A percentile compares a stretch with the other conserved stretches of the same genome.
Evolutionary conservation across 1,140 invertebrate genomes (phyloP).

Genomic region (Magallana ariakensis): DNA sequence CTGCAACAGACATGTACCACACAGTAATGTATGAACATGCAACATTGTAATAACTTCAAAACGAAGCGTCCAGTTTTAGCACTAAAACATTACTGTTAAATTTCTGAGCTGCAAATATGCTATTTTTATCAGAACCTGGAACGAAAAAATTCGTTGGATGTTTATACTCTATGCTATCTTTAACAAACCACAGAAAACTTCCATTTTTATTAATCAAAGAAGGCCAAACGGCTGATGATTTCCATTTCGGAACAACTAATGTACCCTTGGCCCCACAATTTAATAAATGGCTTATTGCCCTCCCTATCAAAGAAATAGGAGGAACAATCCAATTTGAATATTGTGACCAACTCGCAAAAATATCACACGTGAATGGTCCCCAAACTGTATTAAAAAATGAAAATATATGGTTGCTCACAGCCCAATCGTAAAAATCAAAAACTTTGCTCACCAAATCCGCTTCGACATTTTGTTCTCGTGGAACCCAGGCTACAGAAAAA

Average conservation of each 20-base stretch:
- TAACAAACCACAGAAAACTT: constrained; percentile 10
- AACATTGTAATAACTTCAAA: not conserved
- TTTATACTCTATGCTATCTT: not conserved
- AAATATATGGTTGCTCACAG: not conserved
- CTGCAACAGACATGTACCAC: no score
- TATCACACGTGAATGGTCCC: not conserved
- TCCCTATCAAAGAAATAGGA: no score
- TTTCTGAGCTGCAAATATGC: not conserved
- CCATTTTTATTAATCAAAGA: not conserved
- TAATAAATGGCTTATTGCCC: not conserved
- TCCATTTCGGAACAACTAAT: constrained; percentile 41
- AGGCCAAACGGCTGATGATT: not conserved
- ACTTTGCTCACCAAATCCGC: not conserved
- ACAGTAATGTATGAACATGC: no score
- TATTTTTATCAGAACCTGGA: constrained; percentile 13
- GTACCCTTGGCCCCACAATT: not conserved
- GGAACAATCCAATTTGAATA: no score
- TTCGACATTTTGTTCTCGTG: constrained; percentile 35
- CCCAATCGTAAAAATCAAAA: not conserved
- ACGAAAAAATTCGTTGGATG: not conserved
- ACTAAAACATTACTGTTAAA: constrained; percentile 28
- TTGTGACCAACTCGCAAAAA: not conserved
- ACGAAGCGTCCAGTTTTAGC: not conserved
- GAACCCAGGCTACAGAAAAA: constrained; percentile 29
- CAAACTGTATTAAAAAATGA: not conserved